These are phyloP conservation scores for Lepidocolaptes lacrymiger DNA, from an alignment of 2,797 vertebrate species.

Conservation along the genomic window DNA sequence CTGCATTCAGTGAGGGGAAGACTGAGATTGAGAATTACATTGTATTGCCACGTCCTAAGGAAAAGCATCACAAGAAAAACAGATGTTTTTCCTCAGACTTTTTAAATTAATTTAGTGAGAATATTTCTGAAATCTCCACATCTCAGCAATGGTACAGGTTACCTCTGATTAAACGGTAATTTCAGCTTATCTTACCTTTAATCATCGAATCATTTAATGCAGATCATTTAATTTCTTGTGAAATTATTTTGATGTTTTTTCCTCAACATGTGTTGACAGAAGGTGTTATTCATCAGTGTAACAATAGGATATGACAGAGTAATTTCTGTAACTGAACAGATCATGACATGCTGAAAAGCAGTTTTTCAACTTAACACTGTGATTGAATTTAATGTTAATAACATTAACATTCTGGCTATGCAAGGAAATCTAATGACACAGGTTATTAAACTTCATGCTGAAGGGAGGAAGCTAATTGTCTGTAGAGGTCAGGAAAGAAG, in stretches of 20 bases:
- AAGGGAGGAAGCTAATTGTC: conserved; percentile 40
- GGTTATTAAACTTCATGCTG: conserved; percentile 45
- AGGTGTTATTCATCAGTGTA: background rate
- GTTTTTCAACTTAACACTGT: background rate
- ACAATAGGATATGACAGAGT: background rate
- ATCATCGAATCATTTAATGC: background rate
- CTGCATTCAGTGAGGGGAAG: background rate
- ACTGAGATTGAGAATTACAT: background rate
- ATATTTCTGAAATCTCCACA: background rate
- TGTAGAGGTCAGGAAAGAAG: conserved; percentile 44
- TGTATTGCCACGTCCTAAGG: background rate
- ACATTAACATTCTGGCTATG: conserved; percentile 8
- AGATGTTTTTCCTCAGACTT: background rate
- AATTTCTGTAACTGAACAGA: background rate
- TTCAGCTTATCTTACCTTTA: background rate
- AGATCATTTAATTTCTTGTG: background rate
- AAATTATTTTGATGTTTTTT: background rate
- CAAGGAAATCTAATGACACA: conserved; percentile 21
- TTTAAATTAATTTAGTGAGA: background rate
- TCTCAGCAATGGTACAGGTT: background rate
- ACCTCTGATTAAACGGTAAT: background rate
- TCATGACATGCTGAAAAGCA: background rate
- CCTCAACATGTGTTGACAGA: background rate
- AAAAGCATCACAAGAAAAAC: background rate
- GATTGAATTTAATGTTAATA: conserved; percentile 47